A percentile compares a stretch with the other conserved stretches of the same genome.
phyloP scores from a whole-genome alignment of 2,888 invertebrate species.

The Heliconius sara region DNA sequence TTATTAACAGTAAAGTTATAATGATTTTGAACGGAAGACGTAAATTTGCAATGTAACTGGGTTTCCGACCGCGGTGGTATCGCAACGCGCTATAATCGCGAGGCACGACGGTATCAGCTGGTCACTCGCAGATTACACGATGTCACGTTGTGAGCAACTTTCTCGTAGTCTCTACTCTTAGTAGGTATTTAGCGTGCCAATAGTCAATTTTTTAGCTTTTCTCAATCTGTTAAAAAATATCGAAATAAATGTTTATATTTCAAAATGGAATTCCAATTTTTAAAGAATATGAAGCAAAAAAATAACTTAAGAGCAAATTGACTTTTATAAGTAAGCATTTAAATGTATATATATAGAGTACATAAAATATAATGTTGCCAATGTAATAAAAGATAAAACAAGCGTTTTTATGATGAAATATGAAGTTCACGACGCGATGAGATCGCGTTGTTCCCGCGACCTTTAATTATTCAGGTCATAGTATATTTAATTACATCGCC shows the following conservation, averaged over 20 bases:
- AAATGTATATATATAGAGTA: not conserved
- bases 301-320: no score
- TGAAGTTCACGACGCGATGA: not conserved
- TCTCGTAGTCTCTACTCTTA: not conserved
- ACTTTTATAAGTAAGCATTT: not conserved
- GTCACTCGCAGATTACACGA: constrained; percentile 9
- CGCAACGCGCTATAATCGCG: not conserved
- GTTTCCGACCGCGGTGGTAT: not conserved
- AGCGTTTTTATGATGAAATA: constrained; percentile 4
- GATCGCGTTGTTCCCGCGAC: constrained; percentile 2
- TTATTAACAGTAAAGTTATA: constrained; percentile 6
- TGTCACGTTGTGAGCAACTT: not conserved
- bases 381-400: constrained; percentile 4
- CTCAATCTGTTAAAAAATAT: no score
- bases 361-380: not conserved
- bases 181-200: not conserved
- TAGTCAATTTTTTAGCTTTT: not conserved
- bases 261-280: no score
- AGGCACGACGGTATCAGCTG: not conserved
- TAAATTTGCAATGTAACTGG: not conserved
- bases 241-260: no score
- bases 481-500: constrained; percentile 10
- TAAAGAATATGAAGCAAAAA: no score
- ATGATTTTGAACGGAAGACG: not conserved
- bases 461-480: constrained; percentile 20